These are phyloP conservation scores for Tonatia bakeri DNA, from an alignment of 2,113 vertebrate species.

Conservation along the genomic window DNA sequence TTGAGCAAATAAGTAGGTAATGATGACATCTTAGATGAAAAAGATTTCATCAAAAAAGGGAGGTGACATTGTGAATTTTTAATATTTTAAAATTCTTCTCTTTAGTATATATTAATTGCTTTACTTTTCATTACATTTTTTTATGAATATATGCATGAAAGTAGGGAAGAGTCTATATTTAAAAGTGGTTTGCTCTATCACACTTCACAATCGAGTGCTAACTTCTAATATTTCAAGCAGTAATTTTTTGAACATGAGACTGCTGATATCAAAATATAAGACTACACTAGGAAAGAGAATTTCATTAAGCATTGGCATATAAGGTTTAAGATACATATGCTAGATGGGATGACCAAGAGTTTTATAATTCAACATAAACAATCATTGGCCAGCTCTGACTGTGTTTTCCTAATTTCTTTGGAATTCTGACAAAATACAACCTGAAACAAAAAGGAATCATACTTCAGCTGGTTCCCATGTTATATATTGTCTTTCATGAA, in stretches of 20 bases:
- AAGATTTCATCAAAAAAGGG: not conserved
- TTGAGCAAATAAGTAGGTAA: not conserved
- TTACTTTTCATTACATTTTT: not conserved
- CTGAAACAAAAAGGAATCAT: not conserved
- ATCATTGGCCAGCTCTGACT: not conserved
- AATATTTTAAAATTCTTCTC: not conserved
- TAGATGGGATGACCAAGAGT: not conserved
- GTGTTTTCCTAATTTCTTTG: slow-evolving; percentile 7
- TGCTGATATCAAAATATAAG: not conserved
- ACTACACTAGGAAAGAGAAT: not conserved
- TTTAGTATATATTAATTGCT: not conserved
- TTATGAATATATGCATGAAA: not conserved
- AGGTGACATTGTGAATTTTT: not conserved
- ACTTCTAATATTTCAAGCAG: not conserved
- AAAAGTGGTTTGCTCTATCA: not conserved
- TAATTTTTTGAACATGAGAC: not conserved
- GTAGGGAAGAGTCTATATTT: not conserved
- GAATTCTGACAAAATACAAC: not conserved
- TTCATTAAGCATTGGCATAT: not conserved
- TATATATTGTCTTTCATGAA: slow-evolving; percentile 25
- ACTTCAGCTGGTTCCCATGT: not conserved
- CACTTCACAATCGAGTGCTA: not conserved
- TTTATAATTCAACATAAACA: not conserved
- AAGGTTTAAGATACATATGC: not conserved
- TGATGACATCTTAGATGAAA: not conserved